Percentiles rank a stretch among this genome's conserved stretches.
Evolutionary conservation across 1,140 invertebrate species (phyloP).

Genomic region (Drosophila auraria): DNA sequence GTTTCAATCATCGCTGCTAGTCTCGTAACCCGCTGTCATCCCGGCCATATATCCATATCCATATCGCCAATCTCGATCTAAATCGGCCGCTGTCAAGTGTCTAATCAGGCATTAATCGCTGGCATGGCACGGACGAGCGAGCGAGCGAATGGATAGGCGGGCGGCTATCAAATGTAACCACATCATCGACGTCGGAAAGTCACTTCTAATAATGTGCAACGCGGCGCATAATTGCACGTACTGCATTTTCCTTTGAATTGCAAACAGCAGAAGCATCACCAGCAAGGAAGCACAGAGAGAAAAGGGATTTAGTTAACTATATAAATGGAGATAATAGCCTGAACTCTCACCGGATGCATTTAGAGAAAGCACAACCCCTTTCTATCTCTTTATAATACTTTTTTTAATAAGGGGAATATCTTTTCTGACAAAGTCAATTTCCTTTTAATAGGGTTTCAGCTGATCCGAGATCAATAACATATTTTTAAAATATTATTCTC

Average conservation of each 20-base stretch:
- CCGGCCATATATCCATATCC: conserved; percentile 31
- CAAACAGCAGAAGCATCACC: conserved; percentile 20
- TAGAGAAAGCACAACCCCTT: too few species aligned
- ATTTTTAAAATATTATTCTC: too few species aligned
- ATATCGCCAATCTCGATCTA: conserved; percentile 43
- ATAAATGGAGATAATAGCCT: too few species aligned
- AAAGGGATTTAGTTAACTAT: neutral
- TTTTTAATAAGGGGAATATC: too few species aligned
- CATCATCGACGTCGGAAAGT: conserved; percentile 53
- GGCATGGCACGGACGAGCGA: conserved; percentile 44
- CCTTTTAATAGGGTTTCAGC: too few species aligned
- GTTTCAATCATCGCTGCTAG: conserved; percentile 33
- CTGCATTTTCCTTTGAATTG: conserved; percentile 72
- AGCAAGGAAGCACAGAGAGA: neutral
- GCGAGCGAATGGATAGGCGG: conserved; percentile 11
- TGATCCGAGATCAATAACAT: too few species aligned
- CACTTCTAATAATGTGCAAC: conserved; percentile 74
- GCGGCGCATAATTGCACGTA: conserved; percentile 75
- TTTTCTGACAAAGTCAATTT: too few species aligned
- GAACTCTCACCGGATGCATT: too few species aligned
- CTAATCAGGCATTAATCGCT: conserved; percentile 76
- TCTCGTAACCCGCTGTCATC: conserved; percentile 20
- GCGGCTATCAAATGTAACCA: conserved; percentile 68
- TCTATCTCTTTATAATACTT: too few species aligned
- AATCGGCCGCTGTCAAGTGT: conserved; percentile 43